Evolutionary conservation across 2,797 vertebrate species (phyloP).

Genomic region (Austrolebias charrua): DNA sequence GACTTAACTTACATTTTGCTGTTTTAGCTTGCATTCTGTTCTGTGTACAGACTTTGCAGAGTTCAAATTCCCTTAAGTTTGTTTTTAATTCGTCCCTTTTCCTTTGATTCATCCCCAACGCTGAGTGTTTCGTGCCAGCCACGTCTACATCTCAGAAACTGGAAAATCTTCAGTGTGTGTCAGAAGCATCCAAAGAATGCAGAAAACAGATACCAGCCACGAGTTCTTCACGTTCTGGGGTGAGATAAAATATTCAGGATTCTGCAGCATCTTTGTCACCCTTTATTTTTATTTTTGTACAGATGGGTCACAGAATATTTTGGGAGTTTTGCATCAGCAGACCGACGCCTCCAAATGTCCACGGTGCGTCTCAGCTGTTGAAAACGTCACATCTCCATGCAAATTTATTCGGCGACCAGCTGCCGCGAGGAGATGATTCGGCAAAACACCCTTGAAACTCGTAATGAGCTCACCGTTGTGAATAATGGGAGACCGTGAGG

Average conservation of each 20-base stretch:
- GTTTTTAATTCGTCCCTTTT: constrained; percentile 23
- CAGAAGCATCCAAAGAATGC: constrained; percentile 25
- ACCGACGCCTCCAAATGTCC: constrained; percentile 46
- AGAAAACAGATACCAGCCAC: neutral
- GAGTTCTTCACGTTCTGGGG: constrained; percentile 13
- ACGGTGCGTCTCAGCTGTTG: constrained; percentile 43
- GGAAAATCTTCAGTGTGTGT: constrained; percentile 10
- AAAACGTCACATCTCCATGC: constrained; percentile 54
- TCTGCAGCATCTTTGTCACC: neutral
- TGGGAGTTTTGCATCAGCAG: constrained; percentile 19
- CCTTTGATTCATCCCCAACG: constrained; percentile 38
- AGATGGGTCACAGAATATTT: constrained; percentile 4
- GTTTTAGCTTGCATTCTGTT: too few species aligned
- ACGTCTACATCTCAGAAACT: constrained; percentile 8
- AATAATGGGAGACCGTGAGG: constrained; percentile 51
- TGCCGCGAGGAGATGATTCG: constrained; percentile 69
- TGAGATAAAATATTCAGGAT: constrained; percentile 13
- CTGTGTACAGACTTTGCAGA: too few species aligned
- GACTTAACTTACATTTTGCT: too few species aligned
- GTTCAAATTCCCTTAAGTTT: constrained; percentile 9
- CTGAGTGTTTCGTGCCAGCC: constrained; percentile 40
- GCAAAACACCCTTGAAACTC: constrained; percentile 67
- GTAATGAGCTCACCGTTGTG: constrained; percentile 63
- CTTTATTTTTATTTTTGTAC: constrained; percentile 10
- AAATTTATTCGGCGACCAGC: constrained; percentile 73